Percentiles rank a stretch among this genome's conserved stretches.
Evolutionary conservation across 1,140 invertebrate species (phyloP).

Genomic region (Heliothis subflexa): DNA sequence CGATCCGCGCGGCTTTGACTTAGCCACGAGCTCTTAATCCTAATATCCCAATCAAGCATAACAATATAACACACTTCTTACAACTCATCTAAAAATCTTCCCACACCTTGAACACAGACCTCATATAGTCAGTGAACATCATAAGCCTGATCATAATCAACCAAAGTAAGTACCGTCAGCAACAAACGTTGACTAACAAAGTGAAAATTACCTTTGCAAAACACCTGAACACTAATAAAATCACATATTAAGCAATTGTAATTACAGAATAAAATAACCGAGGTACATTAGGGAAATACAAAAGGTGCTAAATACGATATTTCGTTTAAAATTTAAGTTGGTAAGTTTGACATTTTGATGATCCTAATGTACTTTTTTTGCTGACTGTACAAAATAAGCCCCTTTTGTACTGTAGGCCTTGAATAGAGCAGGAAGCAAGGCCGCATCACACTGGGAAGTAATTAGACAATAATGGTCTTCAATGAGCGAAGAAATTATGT

Average conservation of each 20-base stretch:
- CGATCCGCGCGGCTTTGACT: too few relatives aligned
- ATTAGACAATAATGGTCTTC: slow-evolving; percentile 13
- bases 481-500: slow-evolving; percentile 20
- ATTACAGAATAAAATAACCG: too few relatives aligned
- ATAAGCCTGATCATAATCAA: slow-evolving; percentile 33
- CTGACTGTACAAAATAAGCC: background rate
- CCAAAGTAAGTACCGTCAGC: background rate
- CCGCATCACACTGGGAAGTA: slow-evolving; percentile 7
- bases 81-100: background rate
- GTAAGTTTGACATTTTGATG: too few relatives aligned
- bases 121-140: slow-evolving; percentile 29
- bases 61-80: background rate
- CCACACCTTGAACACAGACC: slow-evolving; percentile 15
- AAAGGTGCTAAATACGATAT: too few relatives aligned
- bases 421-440: slow-evolving; percentile 17
- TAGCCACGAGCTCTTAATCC: too few relatives aligned
- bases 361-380: too few relatives aligned
- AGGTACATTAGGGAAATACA: too few relatives aligned
- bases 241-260: too few relatives aligned
- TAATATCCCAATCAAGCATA: background rate
- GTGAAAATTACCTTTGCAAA: too few relatives aligned
- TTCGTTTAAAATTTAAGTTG: too few relatives aligned
- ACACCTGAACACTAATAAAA: too few relatives aligned
- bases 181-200: too few relatives aligned
- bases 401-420: slow-evolving; percentile 24